phyloP scores from a whole-genome alignment of 2,888 invertebrate species.

The Eulithis testata region DNA sequence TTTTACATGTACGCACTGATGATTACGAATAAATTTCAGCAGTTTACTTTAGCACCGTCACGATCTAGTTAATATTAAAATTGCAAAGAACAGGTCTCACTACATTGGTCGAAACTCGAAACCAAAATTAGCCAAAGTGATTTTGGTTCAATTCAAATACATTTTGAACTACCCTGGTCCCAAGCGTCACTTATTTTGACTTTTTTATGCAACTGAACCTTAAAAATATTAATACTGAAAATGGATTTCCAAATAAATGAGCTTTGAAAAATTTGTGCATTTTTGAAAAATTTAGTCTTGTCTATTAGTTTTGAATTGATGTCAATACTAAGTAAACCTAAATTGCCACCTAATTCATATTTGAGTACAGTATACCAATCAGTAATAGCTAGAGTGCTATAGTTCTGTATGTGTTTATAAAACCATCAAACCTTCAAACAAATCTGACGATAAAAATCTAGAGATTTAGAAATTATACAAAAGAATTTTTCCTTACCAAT shows the following conservation, averaged over 20 bases:
- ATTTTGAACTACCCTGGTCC: slow-evolving; percentile 54
- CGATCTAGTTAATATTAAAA: neutral
- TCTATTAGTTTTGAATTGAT: too few relatives aligned
- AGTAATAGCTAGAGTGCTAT: too few relatives aligned
- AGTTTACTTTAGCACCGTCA: too few relatives aligned
- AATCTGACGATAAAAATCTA: too few relatives aligned
- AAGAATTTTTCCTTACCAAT: slow-evolving; percentile 4
- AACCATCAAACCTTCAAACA: too few relatives aligned
- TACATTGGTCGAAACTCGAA: slow-evolving; percentile 41
- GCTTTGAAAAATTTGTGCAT: neutral
- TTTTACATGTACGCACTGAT: neutral
- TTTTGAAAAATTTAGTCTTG: too few relatives aligned
- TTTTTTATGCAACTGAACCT: slow-evolving; percentile 57
- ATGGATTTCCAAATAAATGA: slow-evolving; percentile 66
- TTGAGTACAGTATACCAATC: too few relatives aligned
- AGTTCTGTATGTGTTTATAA: too few relatives aligned
- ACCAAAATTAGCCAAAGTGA: slow-evolving; percentile 69
- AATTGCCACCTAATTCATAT: too few relatives aligned
- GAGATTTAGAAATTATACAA: neutral
- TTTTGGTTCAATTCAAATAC: slow-evolving; percentile 53
- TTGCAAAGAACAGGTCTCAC: slow-evolving; percentile 32
- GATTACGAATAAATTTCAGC: neutral
- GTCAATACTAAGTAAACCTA: too few relatives aligned
- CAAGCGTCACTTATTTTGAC: slow-evolving; percentile 60
- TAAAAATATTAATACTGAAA: slow-evolving; percentile 68